A percentile compares a stretch with the other conserved stretches of the same genome.
phyloP scores from a whole-genome alignment of 2,113 vertebrate species.

The Lagopus muta region DNA sequence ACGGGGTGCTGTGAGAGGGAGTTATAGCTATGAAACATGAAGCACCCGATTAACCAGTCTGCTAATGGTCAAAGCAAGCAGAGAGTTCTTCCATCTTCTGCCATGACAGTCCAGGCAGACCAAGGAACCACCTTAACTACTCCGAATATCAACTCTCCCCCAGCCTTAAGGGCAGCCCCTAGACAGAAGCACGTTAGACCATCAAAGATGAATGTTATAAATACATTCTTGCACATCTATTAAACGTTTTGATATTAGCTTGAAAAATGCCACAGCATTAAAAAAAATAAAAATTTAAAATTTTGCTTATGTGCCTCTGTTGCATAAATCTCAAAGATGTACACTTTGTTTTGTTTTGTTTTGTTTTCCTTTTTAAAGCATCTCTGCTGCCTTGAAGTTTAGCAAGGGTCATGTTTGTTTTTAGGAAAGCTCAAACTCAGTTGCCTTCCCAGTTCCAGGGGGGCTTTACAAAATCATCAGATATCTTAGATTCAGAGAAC shows the following conservation, averaged over 20 bases:
- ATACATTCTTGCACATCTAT: neutral
- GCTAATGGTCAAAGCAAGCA: neutral
- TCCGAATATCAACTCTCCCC: neutral
- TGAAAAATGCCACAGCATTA: neutral
- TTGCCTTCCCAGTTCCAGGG: neutral
- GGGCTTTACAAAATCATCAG: neutral
- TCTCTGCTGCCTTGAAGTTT: neutral
- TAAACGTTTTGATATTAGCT: neutral
- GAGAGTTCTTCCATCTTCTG: neutral
- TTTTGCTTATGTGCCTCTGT: neutral
- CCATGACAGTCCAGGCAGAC: neutral
- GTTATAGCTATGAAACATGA: neutral
- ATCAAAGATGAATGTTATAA: neutral
- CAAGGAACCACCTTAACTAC: neutral
- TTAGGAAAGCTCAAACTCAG: neutral
- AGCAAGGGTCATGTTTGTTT: neutral
- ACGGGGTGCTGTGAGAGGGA: neutral
- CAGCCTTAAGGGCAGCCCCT: neutral
- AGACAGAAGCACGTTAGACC: neutral
- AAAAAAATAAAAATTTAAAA: neutral
- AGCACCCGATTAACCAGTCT: neutral
- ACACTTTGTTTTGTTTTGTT: neutral
- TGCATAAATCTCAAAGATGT: neutral
- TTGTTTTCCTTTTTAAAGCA: neutral
- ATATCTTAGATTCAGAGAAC: neutral